Evolutionary conservation across 2,797 vertebrate genomes (phyloP), one percentile per base, ranked within the genome.

Genomic region (Sebastes matsubarae): DNA sequence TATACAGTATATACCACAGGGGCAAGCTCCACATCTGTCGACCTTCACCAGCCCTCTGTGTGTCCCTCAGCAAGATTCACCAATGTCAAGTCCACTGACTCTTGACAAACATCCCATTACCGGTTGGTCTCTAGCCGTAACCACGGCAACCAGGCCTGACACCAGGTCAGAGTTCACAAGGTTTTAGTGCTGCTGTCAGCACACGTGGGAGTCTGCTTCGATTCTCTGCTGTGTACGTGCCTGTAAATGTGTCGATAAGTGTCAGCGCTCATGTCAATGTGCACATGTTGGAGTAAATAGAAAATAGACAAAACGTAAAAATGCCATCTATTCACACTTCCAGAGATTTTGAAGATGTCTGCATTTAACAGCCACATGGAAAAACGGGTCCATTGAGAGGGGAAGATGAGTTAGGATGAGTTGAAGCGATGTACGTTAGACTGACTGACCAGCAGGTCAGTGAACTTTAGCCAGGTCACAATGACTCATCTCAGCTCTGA

Each of bases 121-220:
- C 71, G 52, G 59, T 69, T 14, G 20, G 68, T 88, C 55, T 34
- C 29, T 65, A 72, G 59, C 46, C 11, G 82, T 89, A 72, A 81
- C 90, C 77, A 86, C 79, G 80, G 84, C 69, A 87, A 94, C 90
- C 50, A 61, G 24, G 25, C 64, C 71, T 87, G 77, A 87, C 82
- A 80, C 46, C 65, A 63, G 91, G 93, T 94, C 91, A 91, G 81
- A 87, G 91, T 86, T 94, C 72, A 90, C 18, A 27, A 34, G 83
- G 82, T 84, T 84, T 46, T 57, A 82, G 72, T 86, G 82, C 89
- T 79, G 81, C 78, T 67, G 81, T 92, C 90, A 91, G 89, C 90
- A 79, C 36, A 16, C 8, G 29, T 38, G 82, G 75, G 81, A 68
- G 46, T 68, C 5, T 24, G 4, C 54, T 67, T 55, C 1, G 8